Evolutionary conservation across 2,888 invertebrate species (phyloP), one percentile per base, ranked within the genome.

Genomic region (Fissipunctia ypsillon): DNA sequence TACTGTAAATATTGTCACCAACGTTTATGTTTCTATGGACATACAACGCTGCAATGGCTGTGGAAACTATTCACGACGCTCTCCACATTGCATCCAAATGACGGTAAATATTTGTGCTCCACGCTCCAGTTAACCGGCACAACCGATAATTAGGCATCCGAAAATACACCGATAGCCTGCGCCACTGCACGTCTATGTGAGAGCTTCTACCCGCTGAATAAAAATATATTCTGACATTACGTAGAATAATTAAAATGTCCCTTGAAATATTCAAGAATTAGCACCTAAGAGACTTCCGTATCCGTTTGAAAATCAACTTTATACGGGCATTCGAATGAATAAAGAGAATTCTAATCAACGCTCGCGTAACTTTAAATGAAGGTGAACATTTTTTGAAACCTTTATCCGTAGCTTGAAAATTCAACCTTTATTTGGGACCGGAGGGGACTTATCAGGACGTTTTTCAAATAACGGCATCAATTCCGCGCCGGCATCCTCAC

Each of bases 401-500:
- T 92, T 93, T 91, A 91, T 90, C 90, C 90, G 87, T 80, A 78
- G 84, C 77, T 86, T 90, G 90, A 91, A 90, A 91, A 91, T 90
- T 90, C 90, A 87, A 89, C 91, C 91, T 92, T 92, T 92, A 92
- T 93, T 94, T 89, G 89, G 88, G 89, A 88, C 91, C 90, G 90
- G 91, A 90, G 91, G 90, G 92, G 93, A 92, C 93, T 94, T 94
- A 94, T 94, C 94, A 90, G 92, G 88, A 89, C 89, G 91, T 93
- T 94, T 93, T 94, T 93, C 93, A 90, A 94, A 94, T 94, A 93
- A 92, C 91, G 90, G 90, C 91, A 90, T 92, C 93, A 92, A 93
- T 93, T 94, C 88, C 90, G 88, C 84, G 89, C 91, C 92, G 90
- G 87, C 89, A 89, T 91, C 89, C 90, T 91, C 91, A 90, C 90